phyloP scores from a whole-genome alignment of 2,888 invertebrate genomes.

The Trilocha varians region DNA sequence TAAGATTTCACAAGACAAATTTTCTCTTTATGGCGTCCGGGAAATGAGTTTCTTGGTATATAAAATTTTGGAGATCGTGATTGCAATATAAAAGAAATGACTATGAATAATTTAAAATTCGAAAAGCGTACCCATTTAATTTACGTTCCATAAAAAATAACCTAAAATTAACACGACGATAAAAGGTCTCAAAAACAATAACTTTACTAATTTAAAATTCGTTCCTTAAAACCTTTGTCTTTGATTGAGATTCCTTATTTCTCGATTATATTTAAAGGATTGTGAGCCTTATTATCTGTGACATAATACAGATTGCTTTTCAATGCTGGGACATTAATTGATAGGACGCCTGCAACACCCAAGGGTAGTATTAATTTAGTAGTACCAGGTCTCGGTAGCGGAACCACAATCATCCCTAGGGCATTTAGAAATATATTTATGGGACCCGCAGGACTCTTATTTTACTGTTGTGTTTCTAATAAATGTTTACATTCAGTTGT shows the following conservation, averaged over 20 bases:
- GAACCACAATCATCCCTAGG: slow-evolving; percentile 43
- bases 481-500: slow-evolving; percentile 11
- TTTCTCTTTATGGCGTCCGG: not conserved
- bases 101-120: slow-evolving; percentile 2
- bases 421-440: slow-evolving; percentile 40
- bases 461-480: slow-evolving; percentile 38
- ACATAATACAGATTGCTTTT: not conserved
- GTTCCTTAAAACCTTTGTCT: not conserved
- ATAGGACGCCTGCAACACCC: slow-evolving; percentile 40
- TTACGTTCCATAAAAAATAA: slow-evolving; percentile 2
- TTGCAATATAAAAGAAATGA: not conserved
- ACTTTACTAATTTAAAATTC: slow-evolving; percentile 4
- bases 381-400: slow-evolving; percentile 39
- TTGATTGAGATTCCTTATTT: not conserved
- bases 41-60: not conserved
- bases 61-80: not conserved
- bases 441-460: slow-evolving; percentile 41
- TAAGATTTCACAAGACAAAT: slow-evolving; percentile 9
- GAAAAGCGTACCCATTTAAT: slow-evolving; percentile 1
- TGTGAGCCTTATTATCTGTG: not conserved
- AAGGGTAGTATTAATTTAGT: slow-evolving; percentile 56
- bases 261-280: not conserved
- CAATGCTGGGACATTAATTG: slow-evolving; percentile 17
- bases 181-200: slow-evolving; percentile 3
- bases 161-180: slow-evolving; percentile 2